Evolutionary conservation across 2,113 vertebrate genomes (phyloP).

Genomic region (Zootoca vivipara): DNA sequence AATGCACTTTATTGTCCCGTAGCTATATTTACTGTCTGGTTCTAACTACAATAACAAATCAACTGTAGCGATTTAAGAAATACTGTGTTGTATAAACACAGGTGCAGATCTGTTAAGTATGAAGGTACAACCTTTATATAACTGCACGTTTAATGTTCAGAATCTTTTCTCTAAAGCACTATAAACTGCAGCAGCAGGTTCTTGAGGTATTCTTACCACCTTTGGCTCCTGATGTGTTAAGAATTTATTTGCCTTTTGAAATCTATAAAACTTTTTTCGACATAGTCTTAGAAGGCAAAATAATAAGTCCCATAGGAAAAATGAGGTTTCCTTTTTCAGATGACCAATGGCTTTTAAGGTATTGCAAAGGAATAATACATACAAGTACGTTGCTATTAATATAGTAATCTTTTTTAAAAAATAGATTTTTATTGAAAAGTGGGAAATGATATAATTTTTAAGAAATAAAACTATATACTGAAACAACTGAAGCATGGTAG

Average conservation of each 20-base stretch:
- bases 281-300: neutral
- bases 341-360: neutral
- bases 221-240: neutral
- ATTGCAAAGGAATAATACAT: neutral
- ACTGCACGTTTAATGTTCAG: neutral
- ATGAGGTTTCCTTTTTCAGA: neutral
- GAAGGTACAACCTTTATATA: neutral
- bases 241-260: slow-evolving; percentile 14
- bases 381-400: neutral
- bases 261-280: neutral
- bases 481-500: neutral
- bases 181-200: slow-evolving; percentile 11
- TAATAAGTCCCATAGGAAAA: neutral
- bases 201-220: neutral
- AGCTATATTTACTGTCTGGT: slow-evolving; percentile 29
- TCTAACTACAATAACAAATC: slow-evolving; percentile 21
- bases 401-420: neutral
- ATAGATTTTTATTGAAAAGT: neutral
- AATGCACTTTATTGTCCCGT: slow-evolving; percentile 26
- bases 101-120: slow-evolving; percentile 24
- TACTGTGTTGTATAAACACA: slow-evolving; percentile 28
- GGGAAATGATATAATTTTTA: neutral
- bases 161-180: slow-evolving; percentile 5
- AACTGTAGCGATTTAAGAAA: slow-evolving; percentile 25
- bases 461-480: neutral